Evolutionary conservation across 2,797 vertebrate species (phyloP), one percentile per base, ranked within the genome.

Genomic region (Merluccius polli): DNA sequence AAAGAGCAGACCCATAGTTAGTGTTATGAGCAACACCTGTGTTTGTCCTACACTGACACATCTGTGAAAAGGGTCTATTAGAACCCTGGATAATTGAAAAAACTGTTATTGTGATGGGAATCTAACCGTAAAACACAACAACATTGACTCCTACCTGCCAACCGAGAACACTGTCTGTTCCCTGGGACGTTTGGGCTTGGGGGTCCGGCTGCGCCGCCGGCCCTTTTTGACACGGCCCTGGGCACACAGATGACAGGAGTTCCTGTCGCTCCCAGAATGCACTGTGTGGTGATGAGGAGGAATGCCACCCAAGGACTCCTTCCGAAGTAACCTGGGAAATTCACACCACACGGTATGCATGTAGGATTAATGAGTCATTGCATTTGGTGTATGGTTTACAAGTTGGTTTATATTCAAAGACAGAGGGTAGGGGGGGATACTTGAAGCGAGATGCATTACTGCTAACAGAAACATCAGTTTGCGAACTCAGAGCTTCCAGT

Each of bases 91-190:
- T 36, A 36, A 36, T 3, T 5, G 36, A 7, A 9, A 11, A 1
- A 36, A 7, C 44, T 18, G 1, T 9, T 59, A 59, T 24, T 2
- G 33, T 8, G 33, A 35, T 8, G 33, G 3, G 33, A 35, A 59
- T 59, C 52, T 0, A 59, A 59, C 52, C 21, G 8, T 10, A 59
- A 24, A 59, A 10, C 52, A n/a, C 21, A 9, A 24, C 8, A n/a
- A 59, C 6, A 59, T 52, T 29, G 6, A 41, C 16, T 77, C 36
- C 85, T 92, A 97, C 97, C 97, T 96, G 91, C 97, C 97, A 80
- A 98, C 97, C 77, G 97, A 96, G 87, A 98, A 95, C 69, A 98
- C 96, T 0, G 96, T 98, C 89, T 96, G 95, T 81, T 98, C 97
- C 73, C 95, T 94, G 0, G 94, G 94, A 0, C 95, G 92, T 78